A percentile compares a stretch with the other conserved stretches of the same genome.
Evolutionary conservation across 2,888 invertebrate species (phyloP).

Genomic region (Melangyna quadrimaculata): DNA sequence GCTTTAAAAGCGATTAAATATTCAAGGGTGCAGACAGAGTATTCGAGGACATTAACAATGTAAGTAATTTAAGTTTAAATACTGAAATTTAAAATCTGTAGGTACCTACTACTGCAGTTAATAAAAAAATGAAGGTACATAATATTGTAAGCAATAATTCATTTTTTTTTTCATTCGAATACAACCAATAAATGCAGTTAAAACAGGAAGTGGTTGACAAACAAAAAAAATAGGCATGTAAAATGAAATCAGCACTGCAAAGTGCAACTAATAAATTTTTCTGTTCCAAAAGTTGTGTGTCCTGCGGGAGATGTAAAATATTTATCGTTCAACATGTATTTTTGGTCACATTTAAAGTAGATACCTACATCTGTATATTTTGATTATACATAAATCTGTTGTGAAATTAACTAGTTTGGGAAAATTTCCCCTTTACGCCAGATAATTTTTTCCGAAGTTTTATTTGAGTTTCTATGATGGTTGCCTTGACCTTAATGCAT

Average conservation of each 20-base stretch:
- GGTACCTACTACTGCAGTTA: constrained; percentile 21
- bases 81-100: background rate
- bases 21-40: no score
- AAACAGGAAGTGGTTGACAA: constrained; percentile 15
- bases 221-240: constrained; percentile 5
- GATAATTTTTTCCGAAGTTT: background rate
- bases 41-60: background rate
- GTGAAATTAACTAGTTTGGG: background rate
- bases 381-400: background rate
- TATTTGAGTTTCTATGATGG: background rate
- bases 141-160: constrained; percentile 5
- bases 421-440: background rate
- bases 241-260: constrained; percentile 21
- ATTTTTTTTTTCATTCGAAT: background rate
- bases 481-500: background rate
- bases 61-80: background rate
- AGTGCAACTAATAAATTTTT: constrained; percentile 34
- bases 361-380: no score
- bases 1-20: no score
- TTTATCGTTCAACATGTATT: constrained; percentile 28
- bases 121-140: no score
- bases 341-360: background rate
- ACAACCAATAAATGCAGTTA: constrained; percentile 10
- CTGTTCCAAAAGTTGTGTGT: constrained; percentile 24
- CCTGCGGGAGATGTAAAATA: constrained; percentile 36